Evolutionary conservation across 2,888 invertebrate species (phyloP).

Genomic region (Phyto melanocephala): DNA sequence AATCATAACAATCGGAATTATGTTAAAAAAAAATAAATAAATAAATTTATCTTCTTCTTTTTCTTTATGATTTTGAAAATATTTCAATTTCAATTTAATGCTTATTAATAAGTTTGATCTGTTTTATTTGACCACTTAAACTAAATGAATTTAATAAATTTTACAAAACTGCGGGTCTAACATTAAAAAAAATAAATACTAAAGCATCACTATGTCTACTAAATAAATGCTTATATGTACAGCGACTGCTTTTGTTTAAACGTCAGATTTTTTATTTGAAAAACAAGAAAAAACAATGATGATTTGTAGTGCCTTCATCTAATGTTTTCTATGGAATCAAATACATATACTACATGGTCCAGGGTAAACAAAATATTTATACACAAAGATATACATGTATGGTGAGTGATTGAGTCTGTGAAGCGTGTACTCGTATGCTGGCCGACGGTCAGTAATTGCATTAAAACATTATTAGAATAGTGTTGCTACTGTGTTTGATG

Average conservation of each 20-base stretch:
- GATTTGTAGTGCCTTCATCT: conserved; percentile 13
- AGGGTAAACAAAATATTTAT: too few species aligned
- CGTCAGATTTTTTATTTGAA: conserved; percentile 54
- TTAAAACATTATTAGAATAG: conserved; percentile 55
- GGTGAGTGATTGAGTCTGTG: background rate
- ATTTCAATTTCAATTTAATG: background rate
- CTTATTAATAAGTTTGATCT: conserved; percentile 17
- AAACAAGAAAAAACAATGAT: conserved; percentile 24
- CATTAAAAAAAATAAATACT: background rate
- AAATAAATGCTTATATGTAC: background rate
- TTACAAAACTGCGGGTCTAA: conserved; percentile 52
- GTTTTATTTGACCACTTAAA: conserved; percentile 4
- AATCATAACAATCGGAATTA: too few species aligned
- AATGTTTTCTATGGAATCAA: background rate
- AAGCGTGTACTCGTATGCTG: conserved; percentile 44
- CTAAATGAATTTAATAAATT: conserved; percentile 2
- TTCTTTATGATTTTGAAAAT: too few species aligned
- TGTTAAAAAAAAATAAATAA: too few species aligned
- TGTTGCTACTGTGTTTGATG: conserved; percentile 15
- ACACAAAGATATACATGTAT: background rate
- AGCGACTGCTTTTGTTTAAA: conserved; percentile 1
- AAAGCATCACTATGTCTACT: background rate
- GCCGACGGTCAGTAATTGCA: conserved; percentile 63
- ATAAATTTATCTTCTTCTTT: too few species aligned
- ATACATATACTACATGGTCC: too few species aligned